Evolutionary conservation across 2,888 invertebrate genomes (phyloP).

Genomic region (Escarpia spicata): DNA sequence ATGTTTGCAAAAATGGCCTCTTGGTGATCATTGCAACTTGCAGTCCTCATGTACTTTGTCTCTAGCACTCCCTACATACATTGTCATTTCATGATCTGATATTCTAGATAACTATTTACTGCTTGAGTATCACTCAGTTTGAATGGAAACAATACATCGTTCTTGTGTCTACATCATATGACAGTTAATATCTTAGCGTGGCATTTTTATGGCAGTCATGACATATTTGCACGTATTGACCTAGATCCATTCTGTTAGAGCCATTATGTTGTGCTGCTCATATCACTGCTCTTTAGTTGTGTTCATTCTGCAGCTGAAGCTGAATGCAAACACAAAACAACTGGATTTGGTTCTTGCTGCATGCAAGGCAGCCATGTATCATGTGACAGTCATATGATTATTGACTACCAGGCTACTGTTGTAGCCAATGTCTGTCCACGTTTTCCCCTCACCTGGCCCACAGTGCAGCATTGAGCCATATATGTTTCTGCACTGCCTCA

Average conservation of each 20-base stretch:
- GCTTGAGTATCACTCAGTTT: too few relatives aligned
- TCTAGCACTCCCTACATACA: too few relatives aligned
- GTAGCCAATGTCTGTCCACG: neutral
- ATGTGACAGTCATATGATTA: neutral
- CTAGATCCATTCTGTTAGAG: neutral
- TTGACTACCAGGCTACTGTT: neutral
- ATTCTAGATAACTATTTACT: too few relatives aligned
- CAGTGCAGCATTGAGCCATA: neutral
- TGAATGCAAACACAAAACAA: neutral
- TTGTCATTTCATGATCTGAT: too few relatives aligned
- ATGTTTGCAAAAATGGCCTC: too few relatives aligned
- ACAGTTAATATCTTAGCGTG: neutral
- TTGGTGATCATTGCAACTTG: too few relatives aligned
- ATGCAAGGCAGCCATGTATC: neutral
- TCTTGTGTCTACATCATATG: neutral
- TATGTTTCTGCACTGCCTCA: neutral
- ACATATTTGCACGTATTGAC: constrained; percentile 12
- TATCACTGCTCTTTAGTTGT: neutral
- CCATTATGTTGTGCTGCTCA: neutral
- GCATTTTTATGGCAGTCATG: neutral
- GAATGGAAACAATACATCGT: too few relatives aligned
- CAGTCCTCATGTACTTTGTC: too few relatives aligned
- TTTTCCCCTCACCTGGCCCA: neutral
- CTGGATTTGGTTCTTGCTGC: neutral
- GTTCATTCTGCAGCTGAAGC: neutral